Conservation (phyloP, 2,113 vertebrate species). For the Dendrocopos noguchii region DNA sequence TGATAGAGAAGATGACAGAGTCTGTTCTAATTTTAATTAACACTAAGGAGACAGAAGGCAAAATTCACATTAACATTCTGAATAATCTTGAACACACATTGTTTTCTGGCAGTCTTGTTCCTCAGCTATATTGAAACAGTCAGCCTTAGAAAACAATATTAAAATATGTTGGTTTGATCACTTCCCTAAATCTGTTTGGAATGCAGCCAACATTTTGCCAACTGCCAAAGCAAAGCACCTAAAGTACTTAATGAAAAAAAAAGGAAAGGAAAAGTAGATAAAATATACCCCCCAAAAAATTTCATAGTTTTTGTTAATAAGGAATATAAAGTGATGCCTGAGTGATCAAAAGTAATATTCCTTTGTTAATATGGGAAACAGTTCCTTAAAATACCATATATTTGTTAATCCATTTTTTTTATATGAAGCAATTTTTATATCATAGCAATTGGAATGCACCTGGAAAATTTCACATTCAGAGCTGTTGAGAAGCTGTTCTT, state of each 20-base stretch:
- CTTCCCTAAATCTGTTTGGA: slow-evolving; percentile 3
- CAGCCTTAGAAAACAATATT: slow-evolving; percentile 13
- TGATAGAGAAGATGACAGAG: neutral
- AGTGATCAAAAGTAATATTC: neutral
- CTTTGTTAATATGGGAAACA: neutral
- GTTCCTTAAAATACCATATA: neutral
- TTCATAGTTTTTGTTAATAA: neutral
- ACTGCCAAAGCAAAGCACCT: neutral
- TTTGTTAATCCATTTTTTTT: neutral
- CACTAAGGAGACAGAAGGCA: neutral
- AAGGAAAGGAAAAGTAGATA: neutral
- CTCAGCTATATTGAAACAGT: neutral
- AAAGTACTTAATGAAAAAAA: neutral
- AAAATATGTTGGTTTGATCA: slow-evolving; percentile 21
- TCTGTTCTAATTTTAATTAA: slow-evolving; percentile 55
- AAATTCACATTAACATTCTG: slow-evolving; percentile 9
- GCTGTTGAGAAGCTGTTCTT: neutral
- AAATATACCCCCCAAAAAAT: neutral
- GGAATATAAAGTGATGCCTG: neutral
- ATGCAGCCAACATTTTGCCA: neutral
- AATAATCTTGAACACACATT: slow-evolving; percentile 29
- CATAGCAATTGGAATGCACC: neutral
- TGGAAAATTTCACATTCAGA: neutral
- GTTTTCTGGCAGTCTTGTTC: neutral
- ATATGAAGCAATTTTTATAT: neutral